These are phyloP conservation scores for Brachypteracias leptosomus DNA, from an alignment of 2,113 vertebrate species.

Conservation along the genomic window DNA sequence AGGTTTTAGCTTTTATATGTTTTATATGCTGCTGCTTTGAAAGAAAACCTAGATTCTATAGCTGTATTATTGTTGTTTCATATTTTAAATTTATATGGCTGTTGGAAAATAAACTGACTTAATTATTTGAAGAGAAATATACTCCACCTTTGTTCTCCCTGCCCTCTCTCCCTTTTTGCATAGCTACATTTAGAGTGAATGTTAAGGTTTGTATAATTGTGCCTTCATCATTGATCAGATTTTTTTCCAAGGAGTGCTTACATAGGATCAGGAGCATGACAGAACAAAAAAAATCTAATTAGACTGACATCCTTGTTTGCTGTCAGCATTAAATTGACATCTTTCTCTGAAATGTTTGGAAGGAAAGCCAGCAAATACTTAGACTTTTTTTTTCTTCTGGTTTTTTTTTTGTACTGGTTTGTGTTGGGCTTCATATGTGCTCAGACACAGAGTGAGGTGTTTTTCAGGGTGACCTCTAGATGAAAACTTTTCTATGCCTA, in stretches of 20 bases:
- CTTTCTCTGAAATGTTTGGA: slow-evolving; percentile 63
- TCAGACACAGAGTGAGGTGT: not conserved
- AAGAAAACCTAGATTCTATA: slow-evolving; percentile 78
- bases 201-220: slow-evolving; percentile 74
- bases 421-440: not conserved
- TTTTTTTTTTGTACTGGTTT: slow-evolving; percentile 27
- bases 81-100: slow-evolving; percentile 81
- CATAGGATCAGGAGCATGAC: slow-evolving; percentile 65
- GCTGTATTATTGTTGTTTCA: slow-evolving; percentile 79
- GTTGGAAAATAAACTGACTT: slow-evolving; percentile 76
- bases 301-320: slow-evolving; percentile 66
- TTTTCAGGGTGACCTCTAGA: not conserved
- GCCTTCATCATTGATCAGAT: slow-evolving; percentile 69
- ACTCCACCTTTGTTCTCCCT: slow-evolving; percentile 61
- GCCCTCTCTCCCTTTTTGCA: slow-evolving; percentile 36
- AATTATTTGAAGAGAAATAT: slow-evolving; percentile 76
- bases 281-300: slow-evolving; percentile 51
- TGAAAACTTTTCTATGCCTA: slow-evolving; percentile 30
- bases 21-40: slow-evolving; percentile 84
- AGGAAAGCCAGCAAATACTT: slow-evolving; percentile 65
- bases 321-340: slow-evolving; percentile 66
- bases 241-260: slow-evolving; percentile 35
- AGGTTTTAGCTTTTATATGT: slow-evolving; percentile 85
- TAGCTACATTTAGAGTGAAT: slow-evolving; percentile 38
- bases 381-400: not conserved